Percentiles rank a stretch among this genome's conserved stretches.
Evolutionary conservation across 2,113 vertebrate species (phyloP).

Genomic region (Pseudorhombus dupliciocellatus): DNA sequence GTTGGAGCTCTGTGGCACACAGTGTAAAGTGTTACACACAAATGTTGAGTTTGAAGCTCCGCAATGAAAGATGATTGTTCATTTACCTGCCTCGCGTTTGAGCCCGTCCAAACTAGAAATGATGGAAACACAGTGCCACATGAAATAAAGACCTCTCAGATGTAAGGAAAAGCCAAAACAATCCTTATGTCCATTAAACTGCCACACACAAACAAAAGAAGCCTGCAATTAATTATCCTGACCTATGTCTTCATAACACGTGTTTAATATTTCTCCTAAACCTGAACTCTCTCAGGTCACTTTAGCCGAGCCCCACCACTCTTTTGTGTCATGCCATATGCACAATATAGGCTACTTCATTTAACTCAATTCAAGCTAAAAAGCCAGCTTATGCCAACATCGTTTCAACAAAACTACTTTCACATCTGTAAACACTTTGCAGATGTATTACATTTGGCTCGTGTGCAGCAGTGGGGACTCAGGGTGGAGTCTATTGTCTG

Average conservation of each 20-base stretch:
- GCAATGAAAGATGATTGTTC: background rate
- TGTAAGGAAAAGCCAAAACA: background rate
- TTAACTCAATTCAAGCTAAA: conserved; percentile 30
- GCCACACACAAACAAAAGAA: background rate
- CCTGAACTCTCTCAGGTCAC: background rate
- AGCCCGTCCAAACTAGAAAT: too few species aligned
- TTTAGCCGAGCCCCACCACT: background rate
- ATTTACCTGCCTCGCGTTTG: background rate
- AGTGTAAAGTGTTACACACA: background rate
- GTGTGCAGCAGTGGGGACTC: background rate
- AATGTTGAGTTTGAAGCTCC: background rate
- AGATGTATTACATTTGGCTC: conserved; percentile 42
- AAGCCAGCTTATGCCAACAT: background rate
- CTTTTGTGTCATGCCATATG: background rate
- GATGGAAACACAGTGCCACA: background rate
- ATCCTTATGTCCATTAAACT: background rate
- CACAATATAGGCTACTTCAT: conserved; percentile 13
- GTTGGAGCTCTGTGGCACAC: background rate
- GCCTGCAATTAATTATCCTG: conserved; percentile 1
- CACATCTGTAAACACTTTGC: conserved; percentile 19
- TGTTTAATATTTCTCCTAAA: conserved; percentile 16
- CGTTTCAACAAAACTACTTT: conserved; percentile 1
- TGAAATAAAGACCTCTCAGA: background rate
- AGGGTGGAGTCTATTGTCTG: conserved; percentile 57
- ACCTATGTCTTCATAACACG: too few species aligned